Evolutionary conservation across 2,797 vertebrate genomes (phyloP).

Genomic region (Notolepis coatsorum): DNA sequence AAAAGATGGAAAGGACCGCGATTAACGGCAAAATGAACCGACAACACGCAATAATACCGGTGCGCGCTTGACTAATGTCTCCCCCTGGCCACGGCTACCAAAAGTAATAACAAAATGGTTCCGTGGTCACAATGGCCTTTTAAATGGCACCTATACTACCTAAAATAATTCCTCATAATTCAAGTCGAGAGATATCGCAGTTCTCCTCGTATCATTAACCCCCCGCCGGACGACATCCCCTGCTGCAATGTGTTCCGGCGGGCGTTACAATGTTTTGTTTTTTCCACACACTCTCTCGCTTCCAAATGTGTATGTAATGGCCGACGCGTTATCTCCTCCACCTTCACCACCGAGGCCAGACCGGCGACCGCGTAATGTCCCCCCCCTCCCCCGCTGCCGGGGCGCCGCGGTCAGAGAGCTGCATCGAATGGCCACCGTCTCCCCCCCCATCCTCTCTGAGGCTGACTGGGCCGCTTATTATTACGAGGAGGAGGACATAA

Average conservation of each 20-base stretch:
- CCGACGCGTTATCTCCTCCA: no score
- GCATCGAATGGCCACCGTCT: constrained; percentile 86
- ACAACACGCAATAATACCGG: not conserved
- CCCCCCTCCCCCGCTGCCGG: constrained; percentile 75
- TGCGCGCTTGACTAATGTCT: not conserved
- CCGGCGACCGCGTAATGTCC: constrained; percentile 59
- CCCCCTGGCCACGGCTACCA: constrained; percentile 1
- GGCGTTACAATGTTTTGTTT: constrained; percentile 18
- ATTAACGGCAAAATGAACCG: not conserved
- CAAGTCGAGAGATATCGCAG: constrained; percentile 29
- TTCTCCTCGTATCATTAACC: constrained; percentile 45
- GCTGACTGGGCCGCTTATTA: constrained; percentile 81
- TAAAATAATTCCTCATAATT: no score
- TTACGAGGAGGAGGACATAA: constrained; percentile 81
- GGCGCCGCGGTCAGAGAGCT: constrained; percentile 77
- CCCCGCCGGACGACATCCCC: not conserved
- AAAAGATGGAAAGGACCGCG: not conserved
- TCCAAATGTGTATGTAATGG: constrained; percentile 62
- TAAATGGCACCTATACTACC: constrained; percentile 21
- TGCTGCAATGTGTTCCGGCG: not conserved
- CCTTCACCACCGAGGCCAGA: no score
- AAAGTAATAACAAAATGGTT: constrained; percentile 20
- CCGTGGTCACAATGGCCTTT: constrained; percentile 17
- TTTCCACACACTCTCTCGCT: not conserved
- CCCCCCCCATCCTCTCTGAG: constrained; percentile 76